These are phyloP conservation scores for Diadophis punctatus DNA, from an alignment of 2,113 vertebrate species.

Conservation along the genomic window DNA sequence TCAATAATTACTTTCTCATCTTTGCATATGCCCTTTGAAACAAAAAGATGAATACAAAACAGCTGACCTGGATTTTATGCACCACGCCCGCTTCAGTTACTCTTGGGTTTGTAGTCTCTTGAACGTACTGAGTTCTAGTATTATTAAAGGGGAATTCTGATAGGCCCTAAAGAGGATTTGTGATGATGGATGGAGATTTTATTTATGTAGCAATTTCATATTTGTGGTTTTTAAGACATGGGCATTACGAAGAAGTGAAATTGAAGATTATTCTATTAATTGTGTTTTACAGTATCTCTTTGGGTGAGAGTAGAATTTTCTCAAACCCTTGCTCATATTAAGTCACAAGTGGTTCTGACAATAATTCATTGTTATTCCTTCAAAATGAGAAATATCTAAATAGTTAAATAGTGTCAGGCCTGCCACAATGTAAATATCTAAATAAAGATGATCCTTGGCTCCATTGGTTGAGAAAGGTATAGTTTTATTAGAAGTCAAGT, in stretches of 20 bases:
- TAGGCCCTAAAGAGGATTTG: neutral
- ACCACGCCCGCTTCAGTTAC: neutral
- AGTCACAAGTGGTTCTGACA: neutral
- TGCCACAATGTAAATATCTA: too few relatives aligned
- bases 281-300: neutral
- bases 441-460: too few relatives aligned
- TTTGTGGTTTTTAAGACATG: conserved; percentile 9
- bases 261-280: neutral
- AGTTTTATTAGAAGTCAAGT: too few relatives aligned
- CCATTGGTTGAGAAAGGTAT: too few relatives aligned
- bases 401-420: neutral
- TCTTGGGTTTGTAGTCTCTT: neutral
- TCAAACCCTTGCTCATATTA: neutral
- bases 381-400: neutral
- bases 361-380: neutral
- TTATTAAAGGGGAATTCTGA: neutral
- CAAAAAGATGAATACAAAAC: neutral
- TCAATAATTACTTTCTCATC: neutral
- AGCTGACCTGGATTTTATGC: neutral
- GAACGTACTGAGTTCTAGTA: neutral
- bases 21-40: neutral
- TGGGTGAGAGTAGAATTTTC: neutral
- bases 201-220: neutral
- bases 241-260: neutral
- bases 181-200: neutral